Evolutionary conservation across 2,888 invertebrate genomes (phyloP), one percentile per base, ranked within the genome.

Genomic region (Argyresthia goedartella): DNA sequence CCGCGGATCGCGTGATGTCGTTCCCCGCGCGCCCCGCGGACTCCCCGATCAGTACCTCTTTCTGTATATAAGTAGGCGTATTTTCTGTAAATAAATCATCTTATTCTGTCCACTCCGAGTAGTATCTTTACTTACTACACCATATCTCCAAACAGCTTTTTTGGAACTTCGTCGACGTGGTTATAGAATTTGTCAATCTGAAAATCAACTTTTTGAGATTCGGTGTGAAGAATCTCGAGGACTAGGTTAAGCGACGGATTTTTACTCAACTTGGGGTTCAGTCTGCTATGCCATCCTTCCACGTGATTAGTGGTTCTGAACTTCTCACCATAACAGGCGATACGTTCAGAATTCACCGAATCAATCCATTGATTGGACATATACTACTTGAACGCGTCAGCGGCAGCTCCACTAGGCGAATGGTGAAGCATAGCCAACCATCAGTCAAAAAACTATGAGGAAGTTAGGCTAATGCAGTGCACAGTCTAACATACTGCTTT

Each of bases 281-380:
- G 46, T 25, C 46, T 11, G 10, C 11, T 46, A 33, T 46, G 33
- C 33, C 46, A 46, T 7, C 46, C 46, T 46, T 46, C 46, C 46
- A 46, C 46, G 46, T 46, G 46, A 33, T 46, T 46, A n/a, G 46
- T 46, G 46, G 46, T 46, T 46, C 46, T 46, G 16, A 33, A 16
- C 33, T 46, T 46, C 6, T 46, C 46, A 46, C 25, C 46, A 33
- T 46, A 11, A 46, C 46, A 46, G 46, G 25, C 4, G 33, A 46
- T 10, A 33, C 33, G 46, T 4, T 16, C 46, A 16, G 33, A 16
- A 33, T 46, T 33, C 11, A 46, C 16, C 46, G 33, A 16, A 33
- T 46, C 10, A 2, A 46, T 16, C 46, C 46, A 46, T 25, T 46
- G 25, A 3, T 46, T 46, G 11, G 46, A 16, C 10, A 46, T 46